A percentile compares a stretch with the other conserved stretches of the same genome.
phyloP scores from a whole-genome alignment of 2,797 vertebrate genomes.

The Pantherophis alleghaniensis region DNA sequence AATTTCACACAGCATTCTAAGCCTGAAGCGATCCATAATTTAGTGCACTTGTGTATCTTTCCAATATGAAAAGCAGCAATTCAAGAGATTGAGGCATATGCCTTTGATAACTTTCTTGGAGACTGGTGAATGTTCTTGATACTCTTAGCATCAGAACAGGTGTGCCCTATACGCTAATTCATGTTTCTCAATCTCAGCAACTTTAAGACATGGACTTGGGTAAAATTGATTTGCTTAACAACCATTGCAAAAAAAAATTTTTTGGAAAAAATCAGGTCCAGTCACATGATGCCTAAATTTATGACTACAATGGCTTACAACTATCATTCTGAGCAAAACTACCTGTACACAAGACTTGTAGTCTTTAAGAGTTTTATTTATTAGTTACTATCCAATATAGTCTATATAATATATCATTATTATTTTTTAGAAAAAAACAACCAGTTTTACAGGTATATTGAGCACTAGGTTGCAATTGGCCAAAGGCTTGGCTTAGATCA shows the following conservation, averaged over 20 bases:
- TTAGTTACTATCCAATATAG: neutral
- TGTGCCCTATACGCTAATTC: neutral
- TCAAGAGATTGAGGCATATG: neutral
- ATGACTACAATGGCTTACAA: neutral
- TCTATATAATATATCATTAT: neutral
- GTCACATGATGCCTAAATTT: neutral
- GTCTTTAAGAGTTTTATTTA: neutral
- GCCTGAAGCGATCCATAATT: neutral
- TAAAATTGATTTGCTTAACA: neutral
- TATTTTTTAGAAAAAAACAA: neutral
- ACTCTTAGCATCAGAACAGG: neutral
- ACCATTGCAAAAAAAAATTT: neutral
- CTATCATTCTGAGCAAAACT: neutral
- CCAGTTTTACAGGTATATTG: neutral
- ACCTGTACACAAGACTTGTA: neutral
- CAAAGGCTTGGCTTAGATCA: slow-evolving; percentile 73
- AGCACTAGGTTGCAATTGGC: neutral
- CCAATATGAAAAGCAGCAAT: neutral
- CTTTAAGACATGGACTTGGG: neutral
- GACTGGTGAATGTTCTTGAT: neutral
- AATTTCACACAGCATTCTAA: neutral
- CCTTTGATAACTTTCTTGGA: neutral
- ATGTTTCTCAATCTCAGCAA: neutral
- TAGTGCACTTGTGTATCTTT: neutral
- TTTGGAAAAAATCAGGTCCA: neutral